These are phyloP conservation scores for Scomber scombrus DNA, from an alignment of 2,113 vertebrate species.

Conservation along the genomic window DNA sequence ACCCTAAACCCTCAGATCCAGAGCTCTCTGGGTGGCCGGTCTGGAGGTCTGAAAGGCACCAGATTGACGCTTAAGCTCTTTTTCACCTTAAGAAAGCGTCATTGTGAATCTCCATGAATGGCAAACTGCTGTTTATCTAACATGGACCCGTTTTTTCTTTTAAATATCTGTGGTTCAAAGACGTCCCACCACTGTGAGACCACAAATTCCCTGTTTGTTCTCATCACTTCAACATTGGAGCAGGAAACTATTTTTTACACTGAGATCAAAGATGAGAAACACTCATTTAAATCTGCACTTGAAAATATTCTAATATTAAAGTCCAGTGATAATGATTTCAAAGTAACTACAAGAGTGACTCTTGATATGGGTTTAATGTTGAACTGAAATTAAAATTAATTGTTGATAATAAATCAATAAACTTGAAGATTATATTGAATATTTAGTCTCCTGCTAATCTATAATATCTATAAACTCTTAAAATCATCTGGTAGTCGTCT, in stretches of 20 bases:
- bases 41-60: slow-evolving; percentile 80
- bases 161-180: slow-evolving; percentile 51
- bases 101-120: slow-evolving; percentile 77
- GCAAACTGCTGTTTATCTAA: slow-evolving; percentile 82
- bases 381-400: too few species aligned
- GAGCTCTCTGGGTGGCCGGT: slow-evolving; percentile 86
- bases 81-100: slow-evolving; percentile 73
- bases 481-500: too few species aligned
- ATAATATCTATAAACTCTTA: too few species aligned
- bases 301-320: background rate
- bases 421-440: background rate
- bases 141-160: slow-evolving; percentile 42
- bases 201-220: slow-evolving; percentile 9
- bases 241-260: background rate
- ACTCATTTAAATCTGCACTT: background rate
- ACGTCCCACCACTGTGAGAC: slow-evolving; percentile 9
- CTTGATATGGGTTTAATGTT: too few species aligned
- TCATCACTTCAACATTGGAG: slow-evolving; percentile 3
- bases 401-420: too few species aligned
- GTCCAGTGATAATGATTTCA: background rate
- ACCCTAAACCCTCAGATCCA: slow-evolving; percentile 17
- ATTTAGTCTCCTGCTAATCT: too few species aligned
- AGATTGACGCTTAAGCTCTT: slow-evolving; percentile 74
- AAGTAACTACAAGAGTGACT: background rate
- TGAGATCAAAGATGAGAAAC: slow-evolving; percentile 36